Base-by-base conservation (phyloP, 2,888 invertebrate species). In the Aphidoletes aphidimyza region DNA sequence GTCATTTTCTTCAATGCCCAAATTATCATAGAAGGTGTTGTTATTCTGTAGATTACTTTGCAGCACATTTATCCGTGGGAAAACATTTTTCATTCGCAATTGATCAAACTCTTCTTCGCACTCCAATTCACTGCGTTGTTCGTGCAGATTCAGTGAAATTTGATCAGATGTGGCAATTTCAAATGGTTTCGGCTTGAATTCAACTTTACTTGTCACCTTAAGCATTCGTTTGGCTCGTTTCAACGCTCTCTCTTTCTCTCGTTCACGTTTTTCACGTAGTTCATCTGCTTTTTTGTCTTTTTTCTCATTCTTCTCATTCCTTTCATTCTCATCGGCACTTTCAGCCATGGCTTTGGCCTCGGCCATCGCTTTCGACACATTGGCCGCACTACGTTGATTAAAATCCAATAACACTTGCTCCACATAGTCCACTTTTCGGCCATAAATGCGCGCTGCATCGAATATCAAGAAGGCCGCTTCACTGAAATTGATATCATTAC, bases 381-480 rank as follows among this genome's bases (percentile, higher is more conserved):
- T 42, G 1, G 45, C 37, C 45, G 83, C 83, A 45, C 83, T 42
- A 0, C 83, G 83, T 83, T 42, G 83, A 83, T 83, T 83, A 30
- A 83, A 83, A 45, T 83, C 83, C 26, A 83, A 17, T 30, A 83
- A 14, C 5, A 45, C 26, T 42, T 42, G 39, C 30, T 83, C 83
- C 6, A 89, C 85, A 36, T 86, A 87, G 59, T 89, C 89, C 14
- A 89, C 89, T 42, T 89, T 88, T 85, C 88, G 87, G 0, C 87
- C 87, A 85, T 89, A 90, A 85, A 89, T 88, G 86, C 88, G 88
- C 0, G 89, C 87, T 2, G 88, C 88, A 84, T 87, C 88, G 11
- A 88, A 86, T 6, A 89, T 86, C 36, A 89, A 85, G 45, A 87
- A 87, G 3, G 88, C 88, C 8, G 87, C 86, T 85, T 88, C 88